Base-by-base conservation (phyloP, 1,140 invertebrate genomes). In the Hyphantria cunea region DNA sequence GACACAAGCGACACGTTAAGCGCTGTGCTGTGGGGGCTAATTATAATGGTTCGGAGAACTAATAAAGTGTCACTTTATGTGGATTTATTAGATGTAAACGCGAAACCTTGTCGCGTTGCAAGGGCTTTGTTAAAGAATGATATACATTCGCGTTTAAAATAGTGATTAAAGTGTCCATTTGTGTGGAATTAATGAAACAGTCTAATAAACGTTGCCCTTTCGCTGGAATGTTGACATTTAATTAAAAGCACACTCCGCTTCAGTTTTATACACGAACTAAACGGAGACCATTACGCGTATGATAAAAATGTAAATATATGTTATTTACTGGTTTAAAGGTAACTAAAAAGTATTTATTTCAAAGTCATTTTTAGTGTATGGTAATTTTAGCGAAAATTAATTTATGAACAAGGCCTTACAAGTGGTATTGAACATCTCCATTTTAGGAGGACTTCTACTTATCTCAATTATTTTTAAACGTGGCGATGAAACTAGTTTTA, bases 161-260 rank as follows among this genome's bases (percentile, higher is more conserved):
- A 55, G 34, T 54, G 60, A 59, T 66, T 66, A 66, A 60, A 66
- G 48, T 39, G 37, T 56, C 47, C 50, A 48, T 66, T 66, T 66
- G 64, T 53, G 41, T 60, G 54, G 64, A 59, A 74, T 68, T 68
- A 71, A 66, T 74, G 66, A 71, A 68, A 66, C 48, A 63, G 48
- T 52, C 68, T 74, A 70, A 72, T 66, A 66, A 68, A 58, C 25
- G 31, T 37, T 58, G 78, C 70, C 76, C 76, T 78, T 85, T 78
- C 60, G 65, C 41, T 31, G 74, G 73, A 72, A 71, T 75, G 80
- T 68, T 79, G 82, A 78, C 82, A 80, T 83, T 83, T 80, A 80
- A 80, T 82, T 78, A 82, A 59, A 75, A 76, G 50, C n/a, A 49
- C 44, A 41, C 48, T 61, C 64, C 56, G 52, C 50, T 65, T 65